Conservation (phyloP, 2,888 invertebrate genomes). For the Eulithis prunata region DNA sequence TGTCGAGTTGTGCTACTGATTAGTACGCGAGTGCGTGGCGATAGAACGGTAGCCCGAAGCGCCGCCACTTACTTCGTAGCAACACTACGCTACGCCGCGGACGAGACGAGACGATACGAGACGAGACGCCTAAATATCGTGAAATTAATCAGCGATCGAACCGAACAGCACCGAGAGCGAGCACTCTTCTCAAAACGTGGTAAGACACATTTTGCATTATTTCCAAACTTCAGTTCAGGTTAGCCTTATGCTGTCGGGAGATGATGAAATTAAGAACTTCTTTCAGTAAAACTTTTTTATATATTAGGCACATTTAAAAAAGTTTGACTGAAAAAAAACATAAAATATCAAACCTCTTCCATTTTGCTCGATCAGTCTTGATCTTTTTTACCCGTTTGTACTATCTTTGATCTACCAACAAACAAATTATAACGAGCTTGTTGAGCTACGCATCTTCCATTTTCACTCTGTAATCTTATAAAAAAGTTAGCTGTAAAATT, state of each 20-base stretch:
- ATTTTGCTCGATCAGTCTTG: too few species aligned
- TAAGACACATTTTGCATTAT: neutral
- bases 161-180: constrained; percentile 5
- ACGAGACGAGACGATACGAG: too few species aligned
- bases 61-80: constrained; percentile 26
- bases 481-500: neutral
- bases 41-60: constrained; percentile 24
- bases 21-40: neutral
- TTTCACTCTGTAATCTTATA: too few species aligned
- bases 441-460: too few species aligned
- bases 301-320: too few species aligned
- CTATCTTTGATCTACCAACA: too few species aligned
- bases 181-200: neutral
- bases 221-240: neutral
- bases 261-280: too few species aligned
- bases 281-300: too few species aligned
- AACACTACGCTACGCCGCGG: constrained; percentile 16
- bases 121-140: constrained; percentile 23
- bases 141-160: constrained; percentile 26
- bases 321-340: too few species aligned
- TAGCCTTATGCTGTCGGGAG: neutral
- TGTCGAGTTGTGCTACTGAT: constrained; percentile 9
- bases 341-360: too few species aligned
- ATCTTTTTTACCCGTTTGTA: too few species aligned
- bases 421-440: too few species aligned